phyloP scores from a whole-genome alignment of 1,140 invertebrate genomes.

The Formica exsecta region DNA sequence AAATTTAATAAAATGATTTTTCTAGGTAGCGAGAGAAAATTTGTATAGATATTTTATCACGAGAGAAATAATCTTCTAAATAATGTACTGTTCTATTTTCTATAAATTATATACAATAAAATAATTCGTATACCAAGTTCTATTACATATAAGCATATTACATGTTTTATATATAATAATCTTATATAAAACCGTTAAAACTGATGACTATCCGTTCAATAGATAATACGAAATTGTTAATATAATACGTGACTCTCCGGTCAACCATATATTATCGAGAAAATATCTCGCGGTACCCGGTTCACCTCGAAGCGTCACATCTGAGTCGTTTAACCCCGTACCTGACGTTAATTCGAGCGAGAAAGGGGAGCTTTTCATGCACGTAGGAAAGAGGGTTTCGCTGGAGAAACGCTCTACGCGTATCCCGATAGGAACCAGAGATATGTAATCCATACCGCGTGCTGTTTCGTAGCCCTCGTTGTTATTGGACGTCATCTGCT shows the following conservation, averaged over 20 bases:
- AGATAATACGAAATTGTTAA: neutral
- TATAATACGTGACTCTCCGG: conserved; percentile 1
- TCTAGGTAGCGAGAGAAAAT: neutral
- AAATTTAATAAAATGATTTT: too few relatives aligned
- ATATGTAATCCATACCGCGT: conserved; percentile 68
- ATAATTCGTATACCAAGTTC: neutral
- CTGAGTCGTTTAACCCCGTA: neutral
- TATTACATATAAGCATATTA: neutral
- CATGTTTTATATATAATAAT: neutral
- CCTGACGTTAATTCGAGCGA: conserved; percentile 16
- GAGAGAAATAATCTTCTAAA: too few relatives aligned
- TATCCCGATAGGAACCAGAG: conserved; percentile 55
- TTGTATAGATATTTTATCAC: neutral
- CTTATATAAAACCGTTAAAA: neutral
- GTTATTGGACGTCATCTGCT: conserved; percentile 52
- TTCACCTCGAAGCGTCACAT: neutral
- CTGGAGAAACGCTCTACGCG: neutral
- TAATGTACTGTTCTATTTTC: too few relatives aligned
- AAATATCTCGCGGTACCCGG: neutral
- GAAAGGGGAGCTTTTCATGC: conserved; percentile 7
- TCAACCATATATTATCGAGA: neutral
- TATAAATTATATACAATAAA: too few relatives aligned
- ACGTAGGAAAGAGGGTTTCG: neutral
- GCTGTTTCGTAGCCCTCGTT: neutral
- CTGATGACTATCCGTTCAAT: neutral